Evolutionary conservation across 2,888 invertebrate species (phyloP).

Genomic region (Drosophila cognata): DNA sequence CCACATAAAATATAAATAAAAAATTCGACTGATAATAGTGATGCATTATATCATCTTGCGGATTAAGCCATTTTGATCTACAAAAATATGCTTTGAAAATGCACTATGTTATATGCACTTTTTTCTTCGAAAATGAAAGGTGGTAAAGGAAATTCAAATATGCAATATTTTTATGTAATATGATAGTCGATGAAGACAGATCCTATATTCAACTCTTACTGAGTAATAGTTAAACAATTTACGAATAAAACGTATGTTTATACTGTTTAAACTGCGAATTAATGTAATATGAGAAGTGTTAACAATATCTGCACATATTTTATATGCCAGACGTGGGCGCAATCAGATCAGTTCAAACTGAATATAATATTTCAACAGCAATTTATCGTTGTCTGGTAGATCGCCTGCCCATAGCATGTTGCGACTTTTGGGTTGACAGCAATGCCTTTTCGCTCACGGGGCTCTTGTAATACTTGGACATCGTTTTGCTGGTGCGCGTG

Average conservation of each 20-base stretch:
- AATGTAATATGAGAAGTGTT: slow-evolving; percentile 28
- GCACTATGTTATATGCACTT: background rate
- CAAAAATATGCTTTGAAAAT: background rate
- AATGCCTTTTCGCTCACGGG: slow-evolving; percentile 57
- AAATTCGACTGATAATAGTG: background rate
- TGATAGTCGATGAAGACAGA: slow-evolving; percentile 8
- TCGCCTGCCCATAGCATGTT: slow-evolving; percentile 74
- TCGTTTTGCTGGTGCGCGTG: slow-evolving; percentile 81
- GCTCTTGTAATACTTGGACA: slow-evolving; percentile 83
- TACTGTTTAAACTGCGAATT: slow-evolving; percentile 23
- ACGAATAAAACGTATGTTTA: slow-evolving; percentile 23
- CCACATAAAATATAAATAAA: background rate
- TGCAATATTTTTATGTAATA: slow-evolving; percentile 4
- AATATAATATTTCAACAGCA: slow-evolving; percentile 4
- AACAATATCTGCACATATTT: slow-evolving; percentile 57
- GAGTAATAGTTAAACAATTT: slow-evolving; percentile 54
- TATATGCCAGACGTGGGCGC: slow-evolving; percentile 46
- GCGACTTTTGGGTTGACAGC: slow-evolving; percentile 55
- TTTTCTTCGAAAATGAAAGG: background rate
- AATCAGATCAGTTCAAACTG: slow-evolving; percentile 9
- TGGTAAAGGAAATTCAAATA: background rate
- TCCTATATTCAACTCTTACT: slow-evolving; percentile 19
- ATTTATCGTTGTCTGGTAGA: slow-evolving; percentile 68
- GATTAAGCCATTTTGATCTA: background rate
- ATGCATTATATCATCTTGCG: background rate